Conservation (phyloP, 2,113 vertebrate species). For the Lonchura striata region DNA sequence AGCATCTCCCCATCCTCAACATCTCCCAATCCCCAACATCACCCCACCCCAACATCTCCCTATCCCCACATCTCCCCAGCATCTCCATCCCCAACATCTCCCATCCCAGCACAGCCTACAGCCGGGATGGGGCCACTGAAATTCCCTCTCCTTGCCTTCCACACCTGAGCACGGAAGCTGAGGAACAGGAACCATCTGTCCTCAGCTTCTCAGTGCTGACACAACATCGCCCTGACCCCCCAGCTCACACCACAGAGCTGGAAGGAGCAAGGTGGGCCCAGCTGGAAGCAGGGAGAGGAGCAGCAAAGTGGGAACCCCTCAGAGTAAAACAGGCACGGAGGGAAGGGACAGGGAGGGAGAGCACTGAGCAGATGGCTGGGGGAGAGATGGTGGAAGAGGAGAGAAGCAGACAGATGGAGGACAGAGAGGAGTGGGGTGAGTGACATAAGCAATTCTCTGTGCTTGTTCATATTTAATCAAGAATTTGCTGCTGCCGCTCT, state of each 20-base stretch:
- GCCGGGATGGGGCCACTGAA: rapidly evolving
- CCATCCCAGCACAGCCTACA: background rate
- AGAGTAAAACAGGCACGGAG: background rate
- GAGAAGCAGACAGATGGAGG: conserved; percentile 49
- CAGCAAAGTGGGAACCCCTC: background rate
- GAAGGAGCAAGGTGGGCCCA: rapidly evolving
- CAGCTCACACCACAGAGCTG: rapidly evolving
- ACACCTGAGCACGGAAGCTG: background rate
- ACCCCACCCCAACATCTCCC: too few species aligned
- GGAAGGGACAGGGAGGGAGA: background rate
- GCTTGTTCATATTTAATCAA: conserved; percentile 58
- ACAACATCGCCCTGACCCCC: background rate
- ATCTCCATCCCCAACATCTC: background rate
- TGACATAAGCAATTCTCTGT: conserved; percentile 22
- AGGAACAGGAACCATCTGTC: background rate
- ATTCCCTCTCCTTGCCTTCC: too few species aligned
- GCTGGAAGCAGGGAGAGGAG: background rate
- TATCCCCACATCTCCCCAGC: too few species aligned
- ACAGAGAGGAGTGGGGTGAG: conserved; percentile 46
- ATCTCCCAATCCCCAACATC: too few species aligned
- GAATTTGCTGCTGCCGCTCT: background rate
- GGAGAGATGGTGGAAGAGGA: conserved; percentile 24
- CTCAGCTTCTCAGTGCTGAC: rapidly evolving
- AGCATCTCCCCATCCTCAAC: too few species aligned
- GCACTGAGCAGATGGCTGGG: conserved; percentile 10